phyloP scores from a whole-genome alignment of 2,113 vertebrate species.

The Cranoglanis bouderius region DNA sequence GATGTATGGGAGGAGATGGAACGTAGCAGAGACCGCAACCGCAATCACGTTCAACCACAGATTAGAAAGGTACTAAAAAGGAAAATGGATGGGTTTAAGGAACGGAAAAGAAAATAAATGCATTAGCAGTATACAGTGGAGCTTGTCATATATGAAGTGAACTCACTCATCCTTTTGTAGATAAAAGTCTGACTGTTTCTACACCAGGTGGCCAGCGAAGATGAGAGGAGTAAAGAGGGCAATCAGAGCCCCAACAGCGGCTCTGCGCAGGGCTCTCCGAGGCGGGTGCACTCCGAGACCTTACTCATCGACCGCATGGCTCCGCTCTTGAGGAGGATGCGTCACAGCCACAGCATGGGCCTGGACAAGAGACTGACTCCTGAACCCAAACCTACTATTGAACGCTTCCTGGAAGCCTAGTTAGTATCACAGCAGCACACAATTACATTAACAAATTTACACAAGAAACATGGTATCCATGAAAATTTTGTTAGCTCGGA shows the following conservation, averaged over 20 bases:
- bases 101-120: not conserved
- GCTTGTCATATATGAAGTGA: not conserved
- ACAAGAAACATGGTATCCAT: not conserved
- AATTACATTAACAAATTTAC: not conserved
- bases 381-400: constrained; percentile 92
- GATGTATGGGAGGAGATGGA: constrained; percentile 97
- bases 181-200: constrained; percentile 18
- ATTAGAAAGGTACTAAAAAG: constrained; percentile 81
- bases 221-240: constrained; percentile 89
- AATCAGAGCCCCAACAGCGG: constrained; percentile 88
- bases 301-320: constrained; percentile 85
- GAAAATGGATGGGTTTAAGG: not conserved
- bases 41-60: constrained; percentile 82
- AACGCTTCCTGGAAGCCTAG: constrained; percentile 94
- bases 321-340: constrained; percentile 87
- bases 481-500: not conserved
- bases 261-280: constrained; percentile 87
- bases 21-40: constrained; percentile 87
- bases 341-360: constrained; percentile 94
- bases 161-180: not conserved
- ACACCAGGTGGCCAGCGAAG: constrained; percentile 87
- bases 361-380: constrained; percentile 89
- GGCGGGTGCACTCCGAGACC: constrained; percentile 91
- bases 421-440: constrained; percentile 61
- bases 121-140: not conserved